A percentile compares a stretch with the other conserved stretches of the same genome.
Evolutionary conservation across 2,888 invertebrate genomes (phyloP).

Genomic region (Ganaspis brasiliensis): DNA sequence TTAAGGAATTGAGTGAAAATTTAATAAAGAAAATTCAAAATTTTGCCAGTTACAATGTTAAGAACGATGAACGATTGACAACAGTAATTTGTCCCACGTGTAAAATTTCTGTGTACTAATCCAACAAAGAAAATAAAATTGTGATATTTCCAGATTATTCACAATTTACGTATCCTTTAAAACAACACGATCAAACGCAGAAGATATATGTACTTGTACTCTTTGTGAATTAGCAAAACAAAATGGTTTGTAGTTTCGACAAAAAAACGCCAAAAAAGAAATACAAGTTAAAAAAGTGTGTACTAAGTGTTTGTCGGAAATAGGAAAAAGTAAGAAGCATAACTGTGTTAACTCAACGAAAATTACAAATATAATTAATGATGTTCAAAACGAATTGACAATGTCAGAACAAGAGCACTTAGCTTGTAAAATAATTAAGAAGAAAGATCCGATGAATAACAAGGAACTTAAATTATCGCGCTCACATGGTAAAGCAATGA

Average conservation of each 20-base stretch:
- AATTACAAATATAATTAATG: neutral
- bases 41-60: neutral
- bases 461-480: neutral
- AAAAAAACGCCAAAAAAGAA: neutral
- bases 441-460: neutral
- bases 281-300: neutral
- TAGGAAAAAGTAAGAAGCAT: neutral
- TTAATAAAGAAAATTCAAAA: slow-evolving; percentile 2
- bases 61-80: neutral
- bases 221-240: slow-evolving; percentile 1
- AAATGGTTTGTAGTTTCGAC: slow-evolving; percentile 7
- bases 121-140: too few species aligned
- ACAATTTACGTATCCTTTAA: slow-evolving; percentile 7
- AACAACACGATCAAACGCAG: slow-evolving; percentile 1
- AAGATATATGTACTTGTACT: neutral
- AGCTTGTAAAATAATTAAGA: slow-evolving; percentile 1
- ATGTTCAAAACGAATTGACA: neutral
- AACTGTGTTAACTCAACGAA: slow-evolving; percentile 3
- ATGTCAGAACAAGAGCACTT: neutral
- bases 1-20: slow-evolving; percentile 1
- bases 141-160: neutral
- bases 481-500: neutral
- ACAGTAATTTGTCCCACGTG: neutral
- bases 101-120: neutral
- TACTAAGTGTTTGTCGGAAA: neutral